Percentiles rank a stretch among this genome's conserved stretches.
Evolutionary conservation across 2,113 vertebrate genomes (phyloP).

Genomic region (Phalacrocorax carbo): DNA sequence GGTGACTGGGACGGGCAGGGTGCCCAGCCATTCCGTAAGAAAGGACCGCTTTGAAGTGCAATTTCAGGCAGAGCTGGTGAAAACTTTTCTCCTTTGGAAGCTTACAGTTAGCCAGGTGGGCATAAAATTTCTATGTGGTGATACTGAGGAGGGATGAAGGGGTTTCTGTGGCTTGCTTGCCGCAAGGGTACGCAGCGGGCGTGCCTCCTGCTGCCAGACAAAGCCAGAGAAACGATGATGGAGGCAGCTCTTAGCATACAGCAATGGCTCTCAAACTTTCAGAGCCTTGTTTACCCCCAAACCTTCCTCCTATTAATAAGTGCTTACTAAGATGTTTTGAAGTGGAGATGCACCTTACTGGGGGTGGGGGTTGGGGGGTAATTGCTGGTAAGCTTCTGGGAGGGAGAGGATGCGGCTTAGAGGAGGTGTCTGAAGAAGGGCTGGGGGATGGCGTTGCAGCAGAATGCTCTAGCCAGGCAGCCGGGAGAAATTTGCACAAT

Average conservation of each 20-base stretch:
- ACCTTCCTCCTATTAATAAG: not conserved
- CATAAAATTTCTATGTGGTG: not conserved
- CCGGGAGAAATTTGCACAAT: not conserved
- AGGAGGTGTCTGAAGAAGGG: constrained; percentile 2
- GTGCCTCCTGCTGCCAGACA: constrained; percentile 44
- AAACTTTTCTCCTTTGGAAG: not conserved
- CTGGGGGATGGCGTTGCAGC: constrained; percentile 38
- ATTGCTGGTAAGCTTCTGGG: not conserved
- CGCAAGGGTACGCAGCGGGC: not conserved
- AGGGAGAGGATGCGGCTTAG: not conserved
- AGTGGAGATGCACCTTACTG: not conserved
- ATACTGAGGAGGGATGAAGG: not conserved
- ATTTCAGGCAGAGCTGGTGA: not conserved
- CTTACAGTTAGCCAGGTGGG: not conserved
- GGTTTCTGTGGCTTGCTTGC: not conserved
- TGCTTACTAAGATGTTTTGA: not conserved
- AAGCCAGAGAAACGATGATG: constrained; percentile 18
- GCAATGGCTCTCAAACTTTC: not conserved
- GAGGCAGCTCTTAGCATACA: not conserved
- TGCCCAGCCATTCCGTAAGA: constrained; percentile 17
- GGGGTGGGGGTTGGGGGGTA: not conserved
- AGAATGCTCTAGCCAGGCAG: constrained; percentile 1
- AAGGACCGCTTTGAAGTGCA: not conserved
- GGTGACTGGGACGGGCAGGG: constrained; percentile 22
- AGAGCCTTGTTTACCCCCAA: not conserved